Evolutionary conservation across 2,888 invertebrate species (phyloP), one percentile per base, ranked within the genome.

Genomic region (Lordiphosa andalusiaca): DNA sequence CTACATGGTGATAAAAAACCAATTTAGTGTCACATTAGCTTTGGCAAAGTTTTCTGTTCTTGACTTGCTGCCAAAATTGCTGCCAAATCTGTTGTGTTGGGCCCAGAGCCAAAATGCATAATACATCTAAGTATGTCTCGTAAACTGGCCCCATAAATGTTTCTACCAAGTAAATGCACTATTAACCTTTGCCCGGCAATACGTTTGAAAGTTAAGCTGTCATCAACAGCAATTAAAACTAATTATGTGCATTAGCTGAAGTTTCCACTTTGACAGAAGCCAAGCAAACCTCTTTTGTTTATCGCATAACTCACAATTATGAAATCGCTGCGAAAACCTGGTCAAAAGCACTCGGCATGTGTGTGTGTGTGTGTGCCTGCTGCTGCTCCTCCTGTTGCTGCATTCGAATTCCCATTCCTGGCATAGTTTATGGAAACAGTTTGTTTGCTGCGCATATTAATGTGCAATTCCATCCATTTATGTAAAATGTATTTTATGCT

Each of bases 401-500:
- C 16, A 13, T 35, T 23, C 16, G 19, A 39, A 36, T 53, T 38
- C 47, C 30, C 2, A 39, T 35, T 7, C 10, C 12, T n/a, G 16
- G 49, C 38, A 10, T 47, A 51, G 57, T 52, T 63, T 55, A 53
- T 62, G 37, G 80, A 84, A 67, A 59, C 73, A 64, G 65, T 49
- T 62, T 49, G 25, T 64, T 46, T 47, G 46, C 59, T 47, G 46
- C 59, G 63, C 61, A 73, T 81, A 73, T 77, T 77, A 84, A 81
- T 84, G 62, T 66, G 66, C 61, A 60, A 59, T 70, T 76, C 46
- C 57, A 72, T 60, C 23, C 75, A 74, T 80, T 75, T 73, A 73
- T 81, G 58, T 64, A 68, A 80, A 82, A 71, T 69, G 58, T 67
- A 64, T 77, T 80, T 80, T 80, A 80, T 78, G 80, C 42, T 49